Conservation (phyloP, 2,797 vertebrate genomes). For the Pachyuromys duprasi region DNA sequence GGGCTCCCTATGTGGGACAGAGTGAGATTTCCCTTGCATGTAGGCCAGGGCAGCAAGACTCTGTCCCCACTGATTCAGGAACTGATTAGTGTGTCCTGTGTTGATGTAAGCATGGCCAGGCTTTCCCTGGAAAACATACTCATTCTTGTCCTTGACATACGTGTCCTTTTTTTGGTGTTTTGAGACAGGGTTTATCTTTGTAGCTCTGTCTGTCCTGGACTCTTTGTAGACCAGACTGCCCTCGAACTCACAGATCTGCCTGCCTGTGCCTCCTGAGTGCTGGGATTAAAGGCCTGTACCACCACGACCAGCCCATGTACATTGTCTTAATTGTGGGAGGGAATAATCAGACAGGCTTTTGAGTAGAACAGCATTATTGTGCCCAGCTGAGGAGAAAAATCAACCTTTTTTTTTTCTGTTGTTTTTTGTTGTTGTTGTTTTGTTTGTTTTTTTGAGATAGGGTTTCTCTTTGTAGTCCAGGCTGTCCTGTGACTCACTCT, state of each 20-base stretch:
- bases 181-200: too few species aligned
- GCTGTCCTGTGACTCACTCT: not conserved
- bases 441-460: not conserved
- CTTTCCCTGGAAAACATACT: not conserved
- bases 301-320: too few species aligned
- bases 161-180: too few species aligned
- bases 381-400: not conserved
- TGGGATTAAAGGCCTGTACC: too few species aligned
- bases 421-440: too few species aligned
- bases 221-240: too few species aligned
- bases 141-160: not conserved
- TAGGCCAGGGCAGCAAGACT: not conserved
- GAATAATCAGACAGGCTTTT: not conserved
- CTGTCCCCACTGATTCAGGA: not conserved
- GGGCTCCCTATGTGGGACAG: not conserved
- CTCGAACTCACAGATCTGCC: too few species aligned
- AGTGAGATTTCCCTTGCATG: not conserved
- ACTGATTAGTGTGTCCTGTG: not conserved
- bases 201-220: too few species aligned
- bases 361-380: not conserved
- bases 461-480: not conserved
- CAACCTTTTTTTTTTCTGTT: not conserved
- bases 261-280: too few species aligned
- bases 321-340: not conserved
- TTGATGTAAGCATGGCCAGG: not conserved